Evolutionary conservation across 2,113 vertebrate species (phyloP), one percentile per base, ranked within the genome.

Genomic region (Eulemur macaco): DNA sequence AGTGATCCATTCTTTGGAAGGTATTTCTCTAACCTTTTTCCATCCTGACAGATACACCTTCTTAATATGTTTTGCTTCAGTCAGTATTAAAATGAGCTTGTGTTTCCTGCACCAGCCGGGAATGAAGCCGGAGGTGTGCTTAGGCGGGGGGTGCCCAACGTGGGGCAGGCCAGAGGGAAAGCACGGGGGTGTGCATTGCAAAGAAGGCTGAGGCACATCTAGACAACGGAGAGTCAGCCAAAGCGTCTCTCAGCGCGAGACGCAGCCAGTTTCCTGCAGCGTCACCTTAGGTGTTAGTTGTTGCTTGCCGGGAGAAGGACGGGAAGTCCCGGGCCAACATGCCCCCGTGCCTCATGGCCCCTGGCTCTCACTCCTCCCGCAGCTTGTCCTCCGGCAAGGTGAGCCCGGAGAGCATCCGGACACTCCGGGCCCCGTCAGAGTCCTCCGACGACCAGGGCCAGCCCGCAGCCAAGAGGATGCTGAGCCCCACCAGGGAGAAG

Each of bases 301-400:
- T 14, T 63, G 14, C 45, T 64, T 31, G 14, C 3, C 8, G 21
- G 6, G 80, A 64, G 56, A 29, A 58, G 34, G 50, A 10, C 15
- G 29, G 42, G 71, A 66, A 52, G 42, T 2, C 71, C 71, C 29
- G 10, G 73, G 73, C 42, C 73, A 31, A 27, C 71, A 10, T 29
- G 45, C 14, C 8, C 14, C 42, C 27, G 1, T 14, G 15, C 73
- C 73, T 76, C 73, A 76, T 15, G 25, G 42, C 42, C 25, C 15
- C 73, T 8, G 39, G 73, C 73, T 76, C 27, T 76, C 11, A 0
- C 96, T 97, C 89, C 25, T 92, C 42, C 89, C 60, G 60, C 96
- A 99, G 99, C 98, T 98, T 99, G 97, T 99, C 99, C 69, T 99
- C 99, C 8, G 99, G 99, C 94, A 99, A 99, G 98, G 99, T 99